Evolutionary conservation across 2,888 invertebrate genomes (phyloP).

Genomic region (Ashinkailepas kermadecensis): DNA sequence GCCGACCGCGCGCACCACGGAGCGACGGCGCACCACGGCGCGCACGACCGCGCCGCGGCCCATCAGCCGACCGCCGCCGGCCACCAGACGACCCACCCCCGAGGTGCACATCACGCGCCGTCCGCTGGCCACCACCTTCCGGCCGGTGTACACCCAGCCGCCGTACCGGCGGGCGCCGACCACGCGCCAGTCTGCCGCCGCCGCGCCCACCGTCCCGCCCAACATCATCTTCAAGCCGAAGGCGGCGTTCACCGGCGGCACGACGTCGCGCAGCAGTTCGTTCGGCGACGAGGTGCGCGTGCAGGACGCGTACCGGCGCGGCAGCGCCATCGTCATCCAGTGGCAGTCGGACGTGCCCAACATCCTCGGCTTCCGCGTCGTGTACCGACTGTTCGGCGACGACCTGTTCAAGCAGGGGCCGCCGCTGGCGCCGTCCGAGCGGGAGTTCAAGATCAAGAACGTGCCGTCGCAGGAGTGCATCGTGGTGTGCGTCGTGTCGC

Average conservation of each 20-base stretch:
- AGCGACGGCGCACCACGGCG: neutral
- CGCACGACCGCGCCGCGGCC: constrained; percentile 6
- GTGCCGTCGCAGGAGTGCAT: constrained; percentile 87
- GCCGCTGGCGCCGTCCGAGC: constrained; percentile 76
- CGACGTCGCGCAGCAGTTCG: neutral
- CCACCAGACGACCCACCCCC: constrained; percentile 25
- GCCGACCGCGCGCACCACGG: neutral
- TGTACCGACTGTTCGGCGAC: constrained; percentile 81
- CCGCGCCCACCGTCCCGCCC: constrained; percentile 10
- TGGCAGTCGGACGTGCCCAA: constrained; percentile 78
- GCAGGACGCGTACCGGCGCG: constrained; percentile 74
- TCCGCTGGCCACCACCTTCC: constrained; percentile 23
- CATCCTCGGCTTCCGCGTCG: constrained; percentile 80
- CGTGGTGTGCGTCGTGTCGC: constrained; percentile 82
- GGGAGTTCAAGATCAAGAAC: constrained; percentile 87
- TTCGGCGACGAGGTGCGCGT: constrained; percentile 44
- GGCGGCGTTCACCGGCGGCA: neutral
- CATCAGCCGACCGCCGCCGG: constrained; percentile 20
- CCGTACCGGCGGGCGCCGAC: constrained; percentile 22
- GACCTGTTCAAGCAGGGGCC: constrained; percentile 84
- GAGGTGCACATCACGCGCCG: constrained; percentile 25
- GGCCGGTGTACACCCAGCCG: constrained; percentile 22
- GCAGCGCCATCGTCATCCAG: constrained; percentile 66
- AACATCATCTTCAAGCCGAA: constrained; percentile 18
- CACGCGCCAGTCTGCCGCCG: constrained; percentile 21